A percentile compares a stretch with the other conserved stretches of the same genome.
Conservation (phyloP, 2,888 invertebrate genomes). For the Noctua comes region DNA sequence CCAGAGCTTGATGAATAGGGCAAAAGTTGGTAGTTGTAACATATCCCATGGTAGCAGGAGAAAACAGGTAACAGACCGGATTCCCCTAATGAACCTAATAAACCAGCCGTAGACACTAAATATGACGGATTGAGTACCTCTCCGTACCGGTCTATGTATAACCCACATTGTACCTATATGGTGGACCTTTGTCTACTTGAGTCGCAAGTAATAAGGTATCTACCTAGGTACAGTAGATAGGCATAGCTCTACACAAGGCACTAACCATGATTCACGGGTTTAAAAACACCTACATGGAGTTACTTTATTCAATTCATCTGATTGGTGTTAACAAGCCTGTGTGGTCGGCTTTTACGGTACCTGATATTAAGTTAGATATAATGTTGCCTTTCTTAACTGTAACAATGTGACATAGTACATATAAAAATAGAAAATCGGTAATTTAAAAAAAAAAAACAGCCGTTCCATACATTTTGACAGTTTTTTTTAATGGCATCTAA, state of each 20-base stretch:
- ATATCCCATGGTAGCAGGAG: background rate
- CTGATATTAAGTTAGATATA: background rate
- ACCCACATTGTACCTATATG: background rate
- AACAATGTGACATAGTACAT: background rate
- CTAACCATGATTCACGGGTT: conserved; percentile 41
- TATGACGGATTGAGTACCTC: background rate
- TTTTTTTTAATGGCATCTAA: too few relatives aligned
- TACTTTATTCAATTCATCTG: conserved; percentile 35
- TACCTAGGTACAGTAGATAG: background rate
- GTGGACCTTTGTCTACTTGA: background rate
- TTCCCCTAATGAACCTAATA: background rate
- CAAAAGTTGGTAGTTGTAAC: background rate
- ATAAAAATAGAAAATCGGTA: too few relatives aligned
- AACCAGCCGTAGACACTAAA: background rate
- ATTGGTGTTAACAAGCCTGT: conserved; percentile 36
- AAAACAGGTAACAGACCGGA: background rate
- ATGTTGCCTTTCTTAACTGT: background rate
- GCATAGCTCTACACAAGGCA: background rate
- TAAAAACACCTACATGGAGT: conserved; percentile 20
- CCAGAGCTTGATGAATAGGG: background rate
- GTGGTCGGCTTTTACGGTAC: background rate
- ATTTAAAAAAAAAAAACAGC: too few relatives aligned
- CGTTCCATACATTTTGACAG: too few relatives aligned
- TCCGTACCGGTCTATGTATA: background rate
- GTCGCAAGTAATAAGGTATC: background rate